phyloP scores from a whole-genome alignment of 2,113 vertebrate genomes.

The Sula dactylatra region DNA sequence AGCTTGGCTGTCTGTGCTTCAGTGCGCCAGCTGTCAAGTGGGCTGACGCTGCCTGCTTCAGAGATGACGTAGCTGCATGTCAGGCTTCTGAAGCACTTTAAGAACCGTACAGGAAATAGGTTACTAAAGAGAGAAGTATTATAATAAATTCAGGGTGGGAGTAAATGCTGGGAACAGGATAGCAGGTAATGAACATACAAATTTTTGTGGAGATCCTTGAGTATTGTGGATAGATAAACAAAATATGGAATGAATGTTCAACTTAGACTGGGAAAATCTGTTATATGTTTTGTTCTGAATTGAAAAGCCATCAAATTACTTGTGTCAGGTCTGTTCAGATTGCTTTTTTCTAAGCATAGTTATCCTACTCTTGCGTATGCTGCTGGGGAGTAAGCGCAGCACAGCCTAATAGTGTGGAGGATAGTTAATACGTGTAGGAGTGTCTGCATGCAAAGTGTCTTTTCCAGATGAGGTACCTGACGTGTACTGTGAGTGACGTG shows the following conservation, averaged over 20 bases:
- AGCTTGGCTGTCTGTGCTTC: not conserved
- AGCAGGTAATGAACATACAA: not conserved
- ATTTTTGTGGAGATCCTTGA: not conserved
- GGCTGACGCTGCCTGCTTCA: not conserved
- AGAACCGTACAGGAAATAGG: not conserved
- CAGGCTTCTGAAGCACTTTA: not conserved
- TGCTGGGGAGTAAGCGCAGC: not conserved
- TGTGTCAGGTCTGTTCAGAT: not conserved
- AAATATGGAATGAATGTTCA: not conserved
- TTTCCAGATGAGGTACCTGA: not conserved
- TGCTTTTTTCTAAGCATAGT: not conserved
- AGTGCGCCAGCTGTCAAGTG: not conserved
- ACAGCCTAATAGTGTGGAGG: not conserved
- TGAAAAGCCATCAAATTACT: not conserved
- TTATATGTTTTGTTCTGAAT: not conserved
- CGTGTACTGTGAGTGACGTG: not conserved
- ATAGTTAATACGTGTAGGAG: not conserved
- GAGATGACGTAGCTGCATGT: not conserved
- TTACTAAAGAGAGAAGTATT: not conserved
- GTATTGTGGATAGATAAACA: not conserved
- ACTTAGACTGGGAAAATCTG: not conserved
- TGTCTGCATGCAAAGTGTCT: not conserved
- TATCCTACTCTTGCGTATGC: not conserved
- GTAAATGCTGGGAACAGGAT: not conserved
- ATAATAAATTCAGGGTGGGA: not conserved